Evolutionary conservation across 2,888 invertebrate species (phyloP).

Genomic region (Pandemis heparana): DNA sequence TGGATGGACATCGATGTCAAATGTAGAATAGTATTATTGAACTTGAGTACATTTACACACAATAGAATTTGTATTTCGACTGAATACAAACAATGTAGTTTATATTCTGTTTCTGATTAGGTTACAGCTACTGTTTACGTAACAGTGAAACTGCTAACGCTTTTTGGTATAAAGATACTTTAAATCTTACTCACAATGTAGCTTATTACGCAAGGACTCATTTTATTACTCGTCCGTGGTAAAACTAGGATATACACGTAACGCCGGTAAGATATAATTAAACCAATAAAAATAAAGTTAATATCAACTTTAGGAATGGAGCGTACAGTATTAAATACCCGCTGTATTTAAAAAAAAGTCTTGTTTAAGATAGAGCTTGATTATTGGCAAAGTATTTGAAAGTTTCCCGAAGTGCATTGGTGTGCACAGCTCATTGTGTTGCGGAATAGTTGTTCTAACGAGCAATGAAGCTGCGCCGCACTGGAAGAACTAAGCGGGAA

Average conservation of each 20-base stretch:
- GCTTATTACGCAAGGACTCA: not conserved
- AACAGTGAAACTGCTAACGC: conserved; percentile 35
- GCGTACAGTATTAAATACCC: not conserved
- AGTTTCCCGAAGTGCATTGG: conserved; percentile 13
- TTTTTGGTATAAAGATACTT: conserved; percentile 19
- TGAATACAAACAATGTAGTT: conserved; percentile 38
- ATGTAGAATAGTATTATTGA: conserved; percentile 35
- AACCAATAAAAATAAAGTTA: not conserved
- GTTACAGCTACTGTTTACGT: conserved; percentile 24
- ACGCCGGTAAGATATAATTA: not conserved
- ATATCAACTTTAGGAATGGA: not conserved
- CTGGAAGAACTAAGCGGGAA: conserved; percentile 27
- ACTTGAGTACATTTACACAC: conserved; percentile 42
- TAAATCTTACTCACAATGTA: not conserved
- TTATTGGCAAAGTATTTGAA: conserved; percentile 9
- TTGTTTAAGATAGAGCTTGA: conserved; percentile 2
- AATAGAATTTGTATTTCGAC: conserved; percentile 33
- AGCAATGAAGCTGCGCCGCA: conserved; percentile 19
- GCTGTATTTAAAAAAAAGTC: not conserved
- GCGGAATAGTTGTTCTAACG: conserved; percentile 9
- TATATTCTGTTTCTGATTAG: conserved; percentile 36
- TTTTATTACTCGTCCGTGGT: not conserved
- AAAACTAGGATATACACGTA: not conserved
- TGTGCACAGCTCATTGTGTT: conserved; percentile 7
- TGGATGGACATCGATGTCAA: conserved; percentile 33